These are phyloP conservation scores for Trichogramma evanescens DNA, from an alignment of 2,888 invertebrate species.

Conservation along the genomic window DNA sequence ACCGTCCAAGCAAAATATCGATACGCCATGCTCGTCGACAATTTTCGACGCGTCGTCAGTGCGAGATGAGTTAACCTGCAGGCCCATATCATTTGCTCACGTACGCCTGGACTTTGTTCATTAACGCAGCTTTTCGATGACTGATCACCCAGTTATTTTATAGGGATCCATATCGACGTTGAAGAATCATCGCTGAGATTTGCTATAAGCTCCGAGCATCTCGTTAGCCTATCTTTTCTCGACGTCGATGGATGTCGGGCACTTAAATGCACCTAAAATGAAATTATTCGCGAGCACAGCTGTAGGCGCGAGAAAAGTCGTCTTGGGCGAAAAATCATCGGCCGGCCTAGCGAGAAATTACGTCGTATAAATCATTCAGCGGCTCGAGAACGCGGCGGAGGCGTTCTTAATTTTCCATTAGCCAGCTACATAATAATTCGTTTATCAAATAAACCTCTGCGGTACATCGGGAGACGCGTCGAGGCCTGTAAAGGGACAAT, in stretches of 20 bases:
- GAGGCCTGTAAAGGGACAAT: constrained; percentile 3
- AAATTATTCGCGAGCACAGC: no score
- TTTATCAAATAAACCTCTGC: background rate
- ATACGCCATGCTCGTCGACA: background rate
- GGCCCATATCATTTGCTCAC: no score
- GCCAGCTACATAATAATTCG: background rate
- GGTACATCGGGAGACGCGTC: background rate
- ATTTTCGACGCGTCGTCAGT: background rate
- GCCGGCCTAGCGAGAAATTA: background rate
- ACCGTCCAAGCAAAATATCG: constrained; percentile 20
- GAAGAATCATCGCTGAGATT: no score
- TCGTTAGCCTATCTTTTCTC: no score
- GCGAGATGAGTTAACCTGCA: no score
- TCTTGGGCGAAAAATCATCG: no score
- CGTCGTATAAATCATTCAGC: background rate
- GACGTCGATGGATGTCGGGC: no score
- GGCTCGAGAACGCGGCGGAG: background rate
- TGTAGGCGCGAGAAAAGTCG: no score
- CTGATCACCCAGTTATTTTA: background rate
- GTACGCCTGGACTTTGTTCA: background rate
- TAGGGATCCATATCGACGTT: no score
- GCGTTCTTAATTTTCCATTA: background rate
- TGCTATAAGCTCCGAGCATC: no score
- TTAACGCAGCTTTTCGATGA: background rate
- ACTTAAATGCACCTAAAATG: no score